Base-by-base conservation (phyloP, 2,113 vertebrate species). In the Xenopus tropicalis region DNA sequence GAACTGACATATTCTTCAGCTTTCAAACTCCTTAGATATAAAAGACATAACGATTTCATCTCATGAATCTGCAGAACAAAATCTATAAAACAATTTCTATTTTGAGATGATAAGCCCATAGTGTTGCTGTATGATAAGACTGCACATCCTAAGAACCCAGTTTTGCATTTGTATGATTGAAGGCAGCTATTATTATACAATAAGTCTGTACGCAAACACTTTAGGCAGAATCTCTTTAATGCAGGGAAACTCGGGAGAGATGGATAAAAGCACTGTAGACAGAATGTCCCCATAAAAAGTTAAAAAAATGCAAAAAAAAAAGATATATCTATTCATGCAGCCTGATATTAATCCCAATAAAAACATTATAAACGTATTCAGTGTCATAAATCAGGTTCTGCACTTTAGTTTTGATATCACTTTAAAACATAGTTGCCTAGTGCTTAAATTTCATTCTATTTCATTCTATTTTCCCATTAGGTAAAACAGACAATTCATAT, bases 141-240 rank as follows among this genome's bases (percentile, higher is more conserved):
- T 22, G 65, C 4, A 14, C 65, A 37, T 24, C 37, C 68, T 64
- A 61, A 54, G 43, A 74, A 67, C 25, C 67, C 64, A 58, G 58
- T 44, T n/a, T 29, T 52, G 65, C 65, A 69, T 68, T 48, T 52
- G 65, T 61, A 57, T 74, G 65, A 68, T 69, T 74, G 57, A 62
- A 69, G 72, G 62, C 72, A 69, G 56, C 65, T 62, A 52, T 74
- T 68, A 69, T 74, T 68, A 69, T 74, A 62, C 56, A 62, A 74
- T 74, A 62, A n/a, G 43, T 61, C 72, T 68, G 65, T 54, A 74
- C 61, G 72, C 66, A 74, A 74, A 74, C 65, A 74, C 57, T 61
- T 66, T 56, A 37, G 57, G 56, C 65, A 68, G 44, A 74, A 68
- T 54, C 65, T 22, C 68, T 69, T 69, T 43, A 68, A 61, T 37